phyloP scores from a whole-genome alignment of 2,113 vertebrate genomes.

The Austrofundulus limnaeus region DNA sequence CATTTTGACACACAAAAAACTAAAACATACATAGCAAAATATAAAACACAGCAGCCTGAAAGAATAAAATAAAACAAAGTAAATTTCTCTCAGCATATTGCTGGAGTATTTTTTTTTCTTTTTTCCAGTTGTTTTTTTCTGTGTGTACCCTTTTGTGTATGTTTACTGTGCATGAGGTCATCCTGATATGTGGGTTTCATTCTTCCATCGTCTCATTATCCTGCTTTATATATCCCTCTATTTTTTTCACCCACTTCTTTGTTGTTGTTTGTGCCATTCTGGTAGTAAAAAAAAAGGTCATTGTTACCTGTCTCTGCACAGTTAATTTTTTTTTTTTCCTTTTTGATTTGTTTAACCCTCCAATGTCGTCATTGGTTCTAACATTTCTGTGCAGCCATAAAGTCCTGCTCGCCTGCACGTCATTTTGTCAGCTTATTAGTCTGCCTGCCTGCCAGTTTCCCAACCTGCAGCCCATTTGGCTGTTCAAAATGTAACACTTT shows the following conservation, averaged over 20 bases:
- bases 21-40: no score
- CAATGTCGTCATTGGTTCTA: neutral
- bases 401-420: neutral
- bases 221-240: neutral
- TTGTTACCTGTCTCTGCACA: neutral
- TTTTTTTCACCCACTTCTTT: neutral
- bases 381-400: neutral
- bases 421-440: slow-evolving; percentile 16
- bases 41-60: no score
- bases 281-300: neutral
- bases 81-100: no score
- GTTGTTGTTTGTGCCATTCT: neutral
- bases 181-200: neutral
- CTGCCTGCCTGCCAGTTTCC: neutral
- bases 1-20: no score
- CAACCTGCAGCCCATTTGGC: neutral
- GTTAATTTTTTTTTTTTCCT: neutral
- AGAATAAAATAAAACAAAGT: no score
- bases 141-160: neutral
- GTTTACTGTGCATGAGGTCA: neutral
- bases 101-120: neutral
- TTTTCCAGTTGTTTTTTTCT: neutral
- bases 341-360: neutral
- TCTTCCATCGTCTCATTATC: neutral
- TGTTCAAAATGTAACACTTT: neutral